phyloP scores from a whole-genome alignment of 2,888 invertebrate species.

The Scaptomyza flava region DNA sequence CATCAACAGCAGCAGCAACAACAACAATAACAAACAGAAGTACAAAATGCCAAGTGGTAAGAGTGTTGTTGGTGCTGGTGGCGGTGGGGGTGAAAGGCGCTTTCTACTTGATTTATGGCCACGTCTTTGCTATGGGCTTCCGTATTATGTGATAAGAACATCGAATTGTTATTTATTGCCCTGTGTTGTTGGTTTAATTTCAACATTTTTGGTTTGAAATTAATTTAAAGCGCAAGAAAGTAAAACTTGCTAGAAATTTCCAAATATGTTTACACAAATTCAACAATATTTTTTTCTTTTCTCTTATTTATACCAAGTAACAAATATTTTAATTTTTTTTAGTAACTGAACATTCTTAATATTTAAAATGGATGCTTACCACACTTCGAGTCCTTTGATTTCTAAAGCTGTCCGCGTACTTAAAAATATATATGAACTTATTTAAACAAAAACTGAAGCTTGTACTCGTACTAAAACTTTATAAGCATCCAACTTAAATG shows the following conservation, averaged over 20 bases:
- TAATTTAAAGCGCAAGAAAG: slow-evolving; percentile 44
- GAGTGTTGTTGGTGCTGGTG: neutral
- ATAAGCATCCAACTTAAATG: too few relatives aligned
- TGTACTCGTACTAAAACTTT: too few relatives aligned
- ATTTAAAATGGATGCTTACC: too few relatives aligned
- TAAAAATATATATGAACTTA: too few relatives aligned
- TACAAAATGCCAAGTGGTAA: slow-evolving; percentile 18
- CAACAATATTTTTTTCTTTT: too few relatives aligned
- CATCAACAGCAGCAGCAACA: slow-evolving; percentile 41
- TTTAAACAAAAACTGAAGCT: too few relatives aligned
- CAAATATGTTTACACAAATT: too few relatives aligned
- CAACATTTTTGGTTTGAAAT: slow-evolving; percentile 49
- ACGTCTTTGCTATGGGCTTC: slow-evolving; percentile 30
- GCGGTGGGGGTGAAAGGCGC: slow-evolving; percentile 34
- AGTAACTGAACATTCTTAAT: too few relatives aligned
- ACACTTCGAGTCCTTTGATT: too few relatives aligned
- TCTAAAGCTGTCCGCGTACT: too few relatives aligned
- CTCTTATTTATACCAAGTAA: too few relatives aligned
- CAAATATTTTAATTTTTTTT: too few relatives aligned
- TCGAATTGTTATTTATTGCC: slow-evolving; percentile 76
- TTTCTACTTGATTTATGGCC: slow-evolving; percentile 72
- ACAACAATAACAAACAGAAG: neutral
- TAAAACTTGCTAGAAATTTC: slow-evolving; percentile 5
- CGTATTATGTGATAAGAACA: slow-evolving; percentile 74
- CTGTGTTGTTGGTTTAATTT: slow-evolving; percentile 38